These are phyloP conservation scores for Atherinosoma microstoma DNA, from an alignment of 2,797 vertebrate genomes.

Conservation along the genomic window DNA sequence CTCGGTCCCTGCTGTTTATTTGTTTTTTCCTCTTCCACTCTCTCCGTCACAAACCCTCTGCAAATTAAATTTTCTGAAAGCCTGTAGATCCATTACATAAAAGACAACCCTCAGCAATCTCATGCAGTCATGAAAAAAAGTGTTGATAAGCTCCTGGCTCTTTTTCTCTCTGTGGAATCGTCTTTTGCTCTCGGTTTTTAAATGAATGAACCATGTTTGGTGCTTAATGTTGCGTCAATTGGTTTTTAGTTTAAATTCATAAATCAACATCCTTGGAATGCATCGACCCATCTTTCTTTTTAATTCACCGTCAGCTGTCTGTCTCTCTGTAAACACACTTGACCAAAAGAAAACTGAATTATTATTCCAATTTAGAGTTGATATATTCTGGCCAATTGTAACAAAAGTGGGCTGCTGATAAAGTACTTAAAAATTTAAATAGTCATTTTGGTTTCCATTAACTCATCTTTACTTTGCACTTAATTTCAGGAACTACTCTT, in stretches of 20 bases:
- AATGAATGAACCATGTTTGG: conserved; percentile 50
- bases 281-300: background rate
- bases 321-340: background rate
- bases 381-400: background rate
- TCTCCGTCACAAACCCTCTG: conserved; percentile 39
- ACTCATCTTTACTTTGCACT: background rate
- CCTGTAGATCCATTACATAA: conserved; percentile 71
- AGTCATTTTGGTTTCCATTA: background rate
- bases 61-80: conserved; percentile 57
- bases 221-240: conserved; percentile 47
- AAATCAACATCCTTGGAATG: conserved; percentile 25
- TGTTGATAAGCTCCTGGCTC: conserved; percentile 51
- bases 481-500: conserved; percentile 1
- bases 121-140: conserved; percentile 54
- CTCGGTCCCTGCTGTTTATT: conserved; percentile 14
- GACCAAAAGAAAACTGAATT: conserved; percentile 4
- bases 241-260: conserved; percentile 37
- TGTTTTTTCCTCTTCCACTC: conserved; percentile 33
- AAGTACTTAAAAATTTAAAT: background rate
- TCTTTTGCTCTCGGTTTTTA: conserved; percentile 43
- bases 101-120: conserved; percentile 66
- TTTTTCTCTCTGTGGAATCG: conserved; percentile 31
- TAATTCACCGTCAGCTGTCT: conserved; percentile 22
- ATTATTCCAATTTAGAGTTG: background rate
- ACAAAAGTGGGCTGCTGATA: background rate